phyloP scores from a whole-genome alignment of 1,140 invertebrate species.

The Sinonovacula constricta region DNA sequence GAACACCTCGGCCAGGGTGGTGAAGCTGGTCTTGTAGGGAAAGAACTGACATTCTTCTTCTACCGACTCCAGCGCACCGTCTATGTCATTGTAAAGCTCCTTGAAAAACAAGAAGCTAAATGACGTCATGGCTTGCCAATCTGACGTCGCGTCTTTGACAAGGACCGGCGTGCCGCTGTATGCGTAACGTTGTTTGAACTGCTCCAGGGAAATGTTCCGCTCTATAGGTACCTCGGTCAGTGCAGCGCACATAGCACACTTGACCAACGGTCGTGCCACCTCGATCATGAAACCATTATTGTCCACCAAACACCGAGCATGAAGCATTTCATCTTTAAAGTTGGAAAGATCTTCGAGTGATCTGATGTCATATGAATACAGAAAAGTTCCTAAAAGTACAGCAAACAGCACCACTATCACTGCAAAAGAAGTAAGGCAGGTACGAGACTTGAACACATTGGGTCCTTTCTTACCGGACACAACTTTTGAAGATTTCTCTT shows the following conservation, averaged over 20 bases:
- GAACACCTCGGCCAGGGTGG: constrained; percentile 87
- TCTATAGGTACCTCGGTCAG: constrained; percentile 76
- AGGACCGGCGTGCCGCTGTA: constrained; percentile 89
- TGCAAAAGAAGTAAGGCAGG: not conserved
- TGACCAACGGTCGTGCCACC: constrained; percentile 88
- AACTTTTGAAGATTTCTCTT: too few relatives aligned
- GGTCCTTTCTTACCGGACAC: too few relatives aligned
- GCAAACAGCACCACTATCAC: not conserved
- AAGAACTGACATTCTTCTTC: constrained; percentile 90
- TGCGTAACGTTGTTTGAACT: constrained; percentile 83
- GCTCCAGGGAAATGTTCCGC: constrained; percentile 82
- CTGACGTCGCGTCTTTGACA: constrained; percentile 87
- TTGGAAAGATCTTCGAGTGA: not conserved
- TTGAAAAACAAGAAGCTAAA: constrained; percentile 91
- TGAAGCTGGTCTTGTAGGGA: constrained; percentile 92
- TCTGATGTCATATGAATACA: not conserved
- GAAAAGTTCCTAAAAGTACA: not conserved
- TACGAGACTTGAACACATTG: too few relatives aligned
- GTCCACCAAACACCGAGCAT: constrained; percentile 87
- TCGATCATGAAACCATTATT: constrained; percentile 93
- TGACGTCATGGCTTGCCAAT: constrained; percentile 87
- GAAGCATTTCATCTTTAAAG: not conserved
- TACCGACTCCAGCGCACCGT: constrained; percentile 58
- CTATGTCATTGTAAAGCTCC: constrained; percentile 83
- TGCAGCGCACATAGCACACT: constrained; percentile 86